Conservation (phyloP, 2,888 invertebrate genomes). For the Meghimatium bilineatum region DNA sequence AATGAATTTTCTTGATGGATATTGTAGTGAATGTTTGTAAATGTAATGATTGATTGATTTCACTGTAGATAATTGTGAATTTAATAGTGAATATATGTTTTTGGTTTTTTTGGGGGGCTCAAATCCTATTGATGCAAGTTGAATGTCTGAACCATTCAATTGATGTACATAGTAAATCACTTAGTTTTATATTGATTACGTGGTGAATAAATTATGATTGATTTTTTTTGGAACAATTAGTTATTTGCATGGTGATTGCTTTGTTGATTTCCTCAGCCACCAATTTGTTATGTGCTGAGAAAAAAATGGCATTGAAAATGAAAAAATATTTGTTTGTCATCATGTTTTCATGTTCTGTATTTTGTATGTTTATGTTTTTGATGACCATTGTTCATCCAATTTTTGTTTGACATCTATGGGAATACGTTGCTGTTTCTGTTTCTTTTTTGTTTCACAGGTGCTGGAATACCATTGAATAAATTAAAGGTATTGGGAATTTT, state of each 20-base stretch:
- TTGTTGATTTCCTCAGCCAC: constrained; percentile 18
- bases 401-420: not conserved
- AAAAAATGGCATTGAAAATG: constrained; percentile 4
- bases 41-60: not conserved
- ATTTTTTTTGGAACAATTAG: not conserved
- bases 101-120: too few species aligned
- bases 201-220: not conserved
- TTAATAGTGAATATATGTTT: not conserved
- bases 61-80: not conserved
- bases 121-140: not conserved
- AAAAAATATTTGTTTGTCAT: not conserved
- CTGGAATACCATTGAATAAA: not conserved
- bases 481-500: not conserved
- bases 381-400: not conserved
- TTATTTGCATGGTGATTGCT: not conserved
- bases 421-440: not conserved
- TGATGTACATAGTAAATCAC: not conserved
- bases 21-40: not conserved
- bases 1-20: too few species aligned
- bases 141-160: too few species aligned
- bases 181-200: not conserved
- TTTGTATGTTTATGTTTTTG: not conserved
- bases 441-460: not conserved
- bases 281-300: constrained; percentile 19
- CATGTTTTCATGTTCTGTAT: not conserved